phyloP scores from a whole-genome alignment of 2,113 vertebrate genomes.

The Bufo bufo region DNA sequence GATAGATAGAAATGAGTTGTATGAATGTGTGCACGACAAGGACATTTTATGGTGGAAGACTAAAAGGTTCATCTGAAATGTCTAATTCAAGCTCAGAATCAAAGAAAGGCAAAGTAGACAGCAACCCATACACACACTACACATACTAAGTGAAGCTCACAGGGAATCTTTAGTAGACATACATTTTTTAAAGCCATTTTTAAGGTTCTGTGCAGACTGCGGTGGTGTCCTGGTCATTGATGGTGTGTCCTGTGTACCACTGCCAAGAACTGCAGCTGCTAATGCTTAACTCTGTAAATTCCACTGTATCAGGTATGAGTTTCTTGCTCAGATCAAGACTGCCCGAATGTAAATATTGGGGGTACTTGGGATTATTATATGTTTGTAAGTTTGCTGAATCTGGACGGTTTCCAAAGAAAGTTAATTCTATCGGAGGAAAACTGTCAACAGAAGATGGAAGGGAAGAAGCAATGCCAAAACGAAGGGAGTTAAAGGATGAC shows the following conservation, averaged over 20 bases:
- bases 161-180: neutral
- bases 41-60: neutral
- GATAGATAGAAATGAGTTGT: neutral
- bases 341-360: neutral
- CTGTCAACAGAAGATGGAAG: constrained; percentile 26
- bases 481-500: neutral
- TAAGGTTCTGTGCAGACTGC: neutral
- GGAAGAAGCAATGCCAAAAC: neutral
- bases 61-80: neutral
- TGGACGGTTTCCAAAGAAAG: constrained; percentile 10
- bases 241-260: too few species aligned
- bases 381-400: neutral
- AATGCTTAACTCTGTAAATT: constrained; percentile 12
- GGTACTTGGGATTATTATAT: neutral
- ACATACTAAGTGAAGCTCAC: neutral
- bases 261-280: neutral
- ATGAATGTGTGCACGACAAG: constrained; percentile 12
- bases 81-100: neutral
- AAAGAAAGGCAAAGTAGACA: neutral
- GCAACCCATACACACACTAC: neutral
- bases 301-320: neutral
- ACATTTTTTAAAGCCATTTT: neutral
- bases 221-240: neutral
- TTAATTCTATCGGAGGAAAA: neutral
- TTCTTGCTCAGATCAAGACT: neutral